Evolutionary conservation across 2,888 invertebrate genomes (phyloP), one percentile per base, ranked within the genome.

Genomic region (Xanthia icteritia): DNA sequence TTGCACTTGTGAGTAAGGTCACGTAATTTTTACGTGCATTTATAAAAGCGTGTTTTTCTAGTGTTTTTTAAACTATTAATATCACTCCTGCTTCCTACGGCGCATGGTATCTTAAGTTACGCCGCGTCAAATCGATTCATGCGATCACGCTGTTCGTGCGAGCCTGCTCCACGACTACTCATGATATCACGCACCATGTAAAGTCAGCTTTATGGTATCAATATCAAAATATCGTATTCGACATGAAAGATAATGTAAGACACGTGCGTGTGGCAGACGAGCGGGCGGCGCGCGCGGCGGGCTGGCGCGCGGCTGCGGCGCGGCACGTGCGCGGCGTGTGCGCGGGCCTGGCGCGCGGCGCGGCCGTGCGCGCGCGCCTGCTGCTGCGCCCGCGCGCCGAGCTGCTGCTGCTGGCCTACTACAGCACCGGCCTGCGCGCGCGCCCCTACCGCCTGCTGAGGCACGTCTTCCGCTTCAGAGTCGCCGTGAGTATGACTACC

Each of bases 401-500:
- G 42, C 91, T 94, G 69, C 90, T 89, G 76, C 88, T 94, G 87
- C 94, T 95, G 69, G 95, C 95, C 65, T 94, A 95, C 91, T 95
- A 95, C 92, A 92, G 92, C 90, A 93, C 95, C 23, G 93, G 91
- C n/a, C 87, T 91, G 81, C 86, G 77, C 88, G 87, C 76, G 81
- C 89, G 91, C 1, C 90, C 92, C 73, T 92, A 93, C 90, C 93
- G 96, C 72, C 91, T 96, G 86, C 91, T 95, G 70, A 79, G 96
- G 11, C 96, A 96, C 87, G 94, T 94, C 48, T 95, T 96, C 91
- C 90, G 90, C 76, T 93, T 94, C 86, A 79, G 78, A 23, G 92
- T 94, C 42, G 81, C 90, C 65, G 95, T 95, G 45, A 92, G 93
- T 92, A 39, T 31, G 3, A 31, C 15, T 36, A n/a, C 15, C n/a